Percentiles rank a stretch among this genome's conserved stretches.
Evolutionary conservation across 2,113 vertebrate species (phyloP).

Genomic region (Hypanus sabinus): DNA sequence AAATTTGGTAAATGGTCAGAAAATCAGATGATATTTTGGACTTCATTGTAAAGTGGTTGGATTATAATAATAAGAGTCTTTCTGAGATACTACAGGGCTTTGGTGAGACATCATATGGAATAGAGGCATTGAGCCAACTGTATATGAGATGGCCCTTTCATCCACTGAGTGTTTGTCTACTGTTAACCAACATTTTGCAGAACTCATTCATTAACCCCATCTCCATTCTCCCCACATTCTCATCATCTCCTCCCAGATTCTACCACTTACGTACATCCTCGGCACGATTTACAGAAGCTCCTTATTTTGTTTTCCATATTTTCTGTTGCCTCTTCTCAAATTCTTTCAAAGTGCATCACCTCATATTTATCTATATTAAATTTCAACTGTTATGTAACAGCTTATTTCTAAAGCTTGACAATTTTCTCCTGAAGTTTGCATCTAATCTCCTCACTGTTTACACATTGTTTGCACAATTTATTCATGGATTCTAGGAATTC

Average conservation of each 20-base stretch:
- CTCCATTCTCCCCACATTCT: too few species aligned
- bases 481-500: not conserved
- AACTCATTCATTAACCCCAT: too few species aligned
- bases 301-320: not conserved
- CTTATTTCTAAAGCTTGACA: not conserved
- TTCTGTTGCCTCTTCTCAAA: not conserved
- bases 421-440: not conserved
- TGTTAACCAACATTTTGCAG: too few species aligned
- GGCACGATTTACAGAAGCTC: too few species aligned
- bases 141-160: not conserved
- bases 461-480: not conserved
- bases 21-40: too few species aligned
- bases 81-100: too few species aligned
- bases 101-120: too few species aligned
- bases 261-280: too few species aligned
- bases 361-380: not conserved
- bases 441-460: not conserved
- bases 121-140: not conserved
- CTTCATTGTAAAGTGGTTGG: too few species aligned
- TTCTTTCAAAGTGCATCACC: not conserved
- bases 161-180: not conserved
- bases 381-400: not conserved
- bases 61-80: too few species aligned
- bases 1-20: too few species aligned
- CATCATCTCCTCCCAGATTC: too few species aligned